Base-by-base conservation (phyloP, 2,113 vertebrate genomes). In the Artemisiospiza belli region DNA sequence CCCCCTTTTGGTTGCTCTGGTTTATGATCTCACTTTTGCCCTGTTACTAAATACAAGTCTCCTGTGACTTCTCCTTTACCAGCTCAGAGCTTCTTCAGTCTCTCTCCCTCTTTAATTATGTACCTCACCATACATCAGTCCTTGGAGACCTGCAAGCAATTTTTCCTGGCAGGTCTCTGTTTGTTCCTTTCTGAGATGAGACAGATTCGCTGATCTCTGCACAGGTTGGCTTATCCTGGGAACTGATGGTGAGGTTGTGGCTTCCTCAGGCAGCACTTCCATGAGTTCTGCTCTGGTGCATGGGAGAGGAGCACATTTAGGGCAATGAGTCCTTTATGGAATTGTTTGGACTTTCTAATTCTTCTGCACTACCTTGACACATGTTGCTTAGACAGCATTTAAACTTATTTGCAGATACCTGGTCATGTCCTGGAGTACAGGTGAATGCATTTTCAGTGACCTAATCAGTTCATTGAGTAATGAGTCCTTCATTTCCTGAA, bases 11-110 rank as follows among this genome's bases (percentile, higher is more conserved):
- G 84, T 92, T 92, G 69, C 68, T 90, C 77, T 57, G 54, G 68
- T 83, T 95, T 92, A 86, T 96, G 79, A 94, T 59, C 91, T 95
- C 87, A 87, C 87, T 95, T 93, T 59, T 96, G 54, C 85, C 15
- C 2, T 78, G 76, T 83, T 94, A 81, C 93, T 95, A 92, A 96
- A 83, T 95, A 79, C 10, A 68, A 90, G 68, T 94, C 87, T 82
- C 75, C 63, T 82, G 80, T 93, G 92, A 89, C 78, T 94, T 93
- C 62, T 97, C 49, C 81, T 85, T 90, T 88, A 92, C 89, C 87
- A 94, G 2, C 77, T 75, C 33, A 10, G 55, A 80, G 76, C 66
- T 80, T 66, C 91, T 90, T 84, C 64, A 15, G 1, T 61, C 77
- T 83, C 70, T 91, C 33, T 92, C 70, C 64, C 77, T 94, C 68